phyloP scores from a whole-genome alignment of 2,797 vertebrate species.

The Argya squamiceps region DNA sequence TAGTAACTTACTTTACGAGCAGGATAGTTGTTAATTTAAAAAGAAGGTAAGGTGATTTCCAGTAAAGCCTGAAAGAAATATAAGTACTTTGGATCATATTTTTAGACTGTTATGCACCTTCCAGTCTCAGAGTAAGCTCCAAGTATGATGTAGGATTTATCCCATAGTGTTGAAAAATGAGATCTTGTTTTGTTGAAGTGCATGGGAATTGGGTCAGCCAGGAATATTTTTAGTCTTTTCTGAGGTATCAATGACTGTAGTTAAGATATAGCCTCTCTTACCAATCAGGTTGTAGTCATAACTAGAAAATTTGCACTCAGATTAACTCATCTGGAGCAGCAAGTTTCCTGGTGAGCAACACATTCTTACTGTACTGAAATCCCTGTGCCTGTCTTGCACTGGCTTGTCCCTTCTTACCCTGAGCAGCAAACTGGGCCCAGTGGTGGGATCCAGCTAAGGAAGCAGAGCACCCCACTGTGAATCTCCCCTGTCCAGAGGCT shows the following conservation, averaged over 20 bases:
- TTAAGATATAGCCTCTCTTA: neutral
- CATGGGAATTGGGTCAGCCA: neutral
- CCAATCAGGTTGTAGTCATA: neutral
- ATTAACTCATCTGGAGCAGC: neutral
- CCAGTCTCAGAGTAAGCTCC: neutral
- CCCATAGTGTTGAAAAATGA: neutral
- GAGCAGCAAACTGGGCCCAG: neutral
- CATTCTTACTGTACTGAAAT: neutral
- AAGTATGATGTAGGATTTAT: neutral
- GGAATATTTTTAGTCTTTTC: neutral
- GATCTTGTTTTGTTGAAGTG: neutral
- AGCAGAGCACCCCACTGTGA: neutral
- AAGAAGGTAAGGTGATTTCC: neutral
- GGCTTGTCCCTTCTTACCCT: neutral
- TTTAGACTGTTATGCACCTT: neutral
- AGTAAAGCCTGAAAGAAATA: neutral
- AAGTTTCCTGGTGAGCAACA: neutral
- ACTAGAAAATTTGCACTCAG: neutral
- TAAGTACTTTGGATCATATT: neutral
- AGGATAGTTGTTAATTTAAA: neutral
- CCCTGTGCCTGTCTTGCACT: fast-evolving
- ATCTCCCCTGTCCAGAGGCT: neutral
- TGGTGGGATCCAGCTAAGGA: neutral
- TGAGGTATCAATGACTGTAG: neutral
- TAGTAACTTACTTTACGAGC: neutral